phyloP scores from a whole-genome alignment of 2,797 vertebrate genomes.

The Etheostoma nigrum region DNA sequence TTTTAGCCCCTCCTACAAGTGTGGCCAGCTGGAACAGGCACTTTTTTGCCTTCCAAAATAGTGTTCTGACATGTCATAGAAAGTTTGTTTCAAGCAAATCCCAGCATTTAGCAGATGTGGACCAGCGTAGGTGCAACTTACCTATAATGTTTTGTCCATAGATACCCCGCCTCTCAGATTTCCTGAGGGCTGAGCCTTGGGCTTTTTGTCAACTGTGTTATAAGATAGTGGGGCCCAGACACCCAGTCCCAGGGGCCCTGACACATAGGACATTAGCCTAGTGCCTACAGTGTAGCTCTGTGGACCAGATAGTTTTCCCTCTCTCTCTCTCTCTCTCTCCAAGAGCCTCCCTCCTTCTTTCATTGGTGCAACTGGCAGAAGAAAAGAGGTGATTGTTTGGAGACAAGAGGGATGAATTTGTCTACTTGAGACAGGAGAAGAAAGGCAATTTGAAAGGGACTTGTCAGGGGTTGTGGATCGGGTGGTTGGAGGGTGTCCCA shows the following conservation, averaged over 20 bases:
- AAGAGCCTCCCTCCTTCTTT: constrained; percentile 69
- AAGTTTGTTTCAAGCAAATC: constrained; percentile 7
- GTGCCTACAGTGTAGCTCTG: constrained; percentile 68
- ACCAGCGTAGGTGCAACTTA: constrained; percentile 57
- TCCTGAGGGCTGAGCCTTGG: constrained; percentile 78
- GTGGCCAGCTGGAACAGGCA: not conserved
- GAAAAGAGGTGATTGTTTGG: constrained; percentile 84
- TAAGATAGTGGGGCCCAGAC: constrained; percentile 82
- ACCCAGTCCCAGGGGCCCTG: constrained; percentile 81
- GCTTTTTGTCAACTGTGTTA: constrained; percentile 83
- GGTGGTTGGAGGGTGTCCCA: constrained; percentile 81
- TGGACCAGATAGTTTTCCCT: constrained; percentile 64
- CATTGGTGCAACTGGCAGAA: constrained; percentile 72
- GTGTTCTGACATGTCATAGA: not conserved
- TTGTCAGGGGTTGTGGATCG: constrained; percentile 74
- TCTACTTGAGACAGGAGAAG: constrained; percentile 78
- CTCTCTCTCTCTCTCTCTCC: constrained; percentile 49
- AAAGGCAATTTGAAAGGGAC: constrained; percentile 80
- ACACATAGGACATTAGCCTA: constrained; percentile 73
- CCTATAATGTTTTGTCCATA: constrained; percentile 70
- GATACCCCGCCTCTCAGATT: constrained; percentile 81
- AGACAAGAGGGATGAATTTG: constrained; percentile 85
- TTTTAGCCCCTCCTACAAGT: not conserved
- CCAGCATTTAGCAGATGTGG: constrained; percentile 22
- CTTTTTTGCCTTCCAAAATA: not conserved